Evolutionary conservation across 2,113 vertebrate species (phyloP), one percentile per base, ranked within the genome.

Genomic region (Osmerus mordax): DNA sequence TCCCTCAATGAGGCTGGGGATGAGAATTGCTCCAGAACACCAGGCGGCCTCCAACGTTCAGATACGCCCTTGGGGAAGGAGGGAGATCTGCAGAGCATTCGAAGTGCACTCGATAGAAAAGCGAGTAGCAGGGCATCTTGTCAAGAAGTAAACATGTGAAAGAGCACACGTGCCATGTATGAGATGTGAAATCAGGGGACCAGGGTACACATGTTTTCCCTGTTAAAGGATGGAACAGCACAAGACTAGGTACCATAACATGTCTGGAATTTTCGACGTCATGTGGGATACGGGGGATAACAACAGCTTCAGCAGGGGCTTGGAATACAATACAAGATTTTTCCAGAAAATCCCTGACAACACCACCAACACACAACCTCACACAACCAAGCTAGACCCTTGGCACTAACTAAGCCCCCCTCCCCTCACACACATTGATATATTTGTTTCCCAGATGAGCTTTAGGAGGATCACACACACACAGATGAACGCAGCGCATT

Each of bases 221-320:
- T 65, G 68, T 36, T 32, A 58, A 56, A 14, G 16, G 23, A 67
- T 56, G 55, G 69, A 62, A 76, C 74, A 76, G 73, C 61, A 80
- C 73, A 66, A 76, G 41, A 56, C 64, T 51, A 61, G 51, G 58
- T 70, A 76, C 73, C 71, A 76, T 73, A 73, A 76, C 71, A 73
- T 41, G 21, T 67, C 67, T 70, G 58, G 47, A 66, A 76, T 63
- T 73, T 58, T 67, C 25, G 53, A 58, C 13, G 58, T 58, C 32
- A 78, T 56, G 51, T 75, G 56, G 51, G 19, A n/a, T 25, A 36
- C 14, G 47, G 8, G 21, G 14, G 9, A 58, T 23, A 59, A 25
- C n/a, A 21, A n/a, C 47, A 28, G n/a, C 64, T 6, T 41, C 61
- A 29, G 61, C 15, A 14, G 11, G 1, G 12, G 16, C 23, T 15